Evolutionary conservation across 2,113 vertebrate genomes (phyloP).

Genomic region (Lipophrys pholis): DNA sequence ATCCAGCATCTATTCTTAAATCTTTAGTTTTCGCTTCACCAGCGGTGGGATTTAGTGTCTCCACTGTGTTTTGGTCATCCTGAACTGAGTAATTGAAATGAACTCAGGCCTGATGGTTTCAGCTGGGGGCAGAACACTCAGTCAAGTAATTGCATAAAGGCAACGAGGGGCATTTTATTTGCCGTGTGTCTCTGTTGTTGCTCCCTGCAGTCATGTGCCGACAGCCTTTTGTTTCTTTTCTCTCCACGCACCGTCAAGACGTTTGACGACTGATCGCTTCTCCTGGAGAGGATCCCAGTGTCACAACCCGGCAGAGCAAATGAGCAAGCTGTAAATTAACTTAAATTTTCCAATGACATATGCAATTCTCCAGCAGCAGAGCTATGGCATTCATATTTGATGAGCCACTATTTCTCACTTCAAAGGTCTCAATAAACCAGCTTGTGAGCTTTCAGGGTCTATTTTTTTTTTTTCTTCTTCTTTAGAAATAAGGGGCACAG

Average conservation of each 20-base stretch:
- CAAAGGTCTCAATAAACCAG: conserved; percentile 73
- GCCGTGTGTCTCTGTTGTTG: conserved; percentile 39
- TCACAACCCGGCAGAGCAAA: conserved; percentile 54
- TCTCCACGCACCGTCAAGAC: conserved; percentile 13
- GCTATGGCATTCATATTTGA: conserved; percentile 68
- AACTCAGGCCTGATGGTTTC: conserved; percentile 35
- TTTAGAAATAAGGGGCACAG: conserved; percentile 42
- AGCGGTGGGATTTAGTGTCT: conserved; percentile 12
- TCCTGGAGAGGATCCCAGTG: conserved; percentile 53
- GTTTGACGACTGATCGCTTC: conserved; percentile 50
- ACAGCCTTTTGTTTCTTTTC: conserved; percentile 51
- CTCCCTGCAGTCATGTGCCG: conserved; percentile 42
- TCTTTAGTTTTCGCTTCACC: not conserved
- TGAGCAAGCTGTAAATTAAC: conserved; percentile 49
- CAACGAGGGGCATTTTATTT: conserved; percentile 54
- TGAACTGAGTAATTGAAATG: conserved; percentile 40
- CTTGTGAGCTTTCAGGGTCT: conserved; percentile 2
- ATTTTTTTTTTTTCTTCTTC: conserved; percentile 6
- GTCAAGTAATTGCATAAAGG: conserved; percentile 64
- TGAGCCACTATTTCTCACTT: conserved; percentile 65
- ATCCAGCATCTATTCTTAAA: not conserved
- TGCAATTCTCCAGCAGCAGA: conserved; percentile 49
- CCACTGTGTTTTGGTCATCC: not conserved
- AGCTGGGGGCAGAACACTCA: conserved; percentile 40
- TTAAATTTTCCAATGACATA: conserved; percentile 72